phyloP scores from a whole-genome alignment of 2,888 invertebrate species.

The Agonopterix heracliana region DNA sequence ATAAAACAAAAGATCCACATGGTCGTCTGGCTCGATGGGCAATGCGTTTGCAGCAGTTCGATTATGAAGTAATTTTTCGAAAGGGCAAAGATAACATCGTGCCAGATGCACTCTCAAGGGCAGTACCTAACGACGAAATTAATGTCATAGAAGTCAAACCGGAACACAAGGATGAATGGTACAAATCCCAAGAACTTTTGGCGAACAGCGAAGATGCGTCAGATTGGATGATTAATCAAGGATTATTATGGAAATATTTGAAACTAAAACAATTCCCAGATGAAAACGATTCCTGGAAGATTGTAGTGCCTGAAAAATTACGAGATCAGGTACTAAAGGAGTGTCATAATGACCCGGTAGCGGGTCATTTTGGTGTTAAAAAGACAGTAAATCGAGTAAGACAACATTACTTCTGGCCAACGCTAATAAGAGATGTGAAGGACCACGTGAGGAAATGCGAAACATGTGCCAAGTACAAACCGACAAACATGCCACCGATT shows the following conservation, averaged over 20 bases:
- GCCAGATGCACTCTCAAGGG: background rate
- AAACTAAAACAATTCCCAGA: conserved; percentile 10
- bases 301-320: conserved; percentile 5
- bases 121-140: background rate
- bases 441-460: conserved; percentile 9
- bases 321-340: conserved; percentile 4
- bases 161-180: background rate
- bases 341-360: conserved; percentile 6
- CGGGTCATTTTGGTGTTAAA: conserved; percentile 9
- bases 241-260: conserved; percentile 5
- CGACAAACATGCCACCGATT: background rate
- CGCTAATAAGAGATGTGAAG: conserved; percentile 7
- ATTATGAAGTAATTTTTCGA: background rate
- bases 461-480: conserved; percentile 9
- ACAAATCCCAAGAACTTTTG: background rate
- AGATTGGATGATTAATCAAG: conserved; percentile 3
- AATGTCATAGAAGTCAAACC: background rate
- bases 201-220: background rate
- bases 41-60: too few species aligned
- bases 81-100: background rate
- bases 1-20: background rate
- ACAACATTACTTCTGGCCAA: conserved; percentile 11
- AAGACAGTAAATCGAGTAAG: conserved; percentile 4
- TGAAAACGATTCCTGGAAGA: conserved; percentile 9
- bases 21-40: background rate